Evolutionary conservation across 2,888 invertebrate species (phyloP), one percentile per base, ranked within the genome.

Genomic region (Colletes collaris): DNA sequence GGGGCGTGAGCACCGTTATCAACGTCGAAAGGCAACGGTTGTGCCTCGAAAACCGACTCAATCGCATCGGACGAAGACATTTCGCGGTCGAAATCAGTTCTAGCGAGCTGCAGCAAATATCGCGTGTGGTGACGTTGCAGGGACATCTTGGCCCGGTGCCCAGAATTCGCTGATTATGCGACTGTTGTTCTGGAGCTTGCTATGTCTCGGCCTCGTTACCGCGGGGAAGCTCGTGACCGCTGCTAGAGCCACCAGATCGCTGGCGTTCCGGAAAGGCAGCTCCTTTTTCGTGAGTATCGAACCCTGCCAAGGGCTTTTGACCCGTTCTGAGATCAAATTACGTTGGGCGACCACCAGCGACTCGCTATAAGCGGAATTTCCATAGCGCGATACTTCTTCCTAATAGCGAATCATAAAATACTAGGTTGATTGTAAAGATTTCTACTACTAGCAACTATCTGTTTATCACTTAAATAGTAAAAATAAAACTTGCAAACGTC

Each of bases 231-330:
- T 60, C 40, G 55, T 63, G 55, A 72, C 81, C 76, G 84, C 88
- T 44, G 74, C 71, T 46, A 86, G 88, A 68, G 75, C 77, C 70
- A 90, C 86, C 73, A 90, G 93, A 76, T 82, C 85, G 55, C 79
- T 92, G 71, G 89, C 90, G 40, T 93, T 93, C 63, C 88, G 83
- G 40, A 91, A 92, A 80, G 92, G 92, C 66, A 91, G 91, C 87
- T 87, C 89, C 53, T 92, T 91, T 82, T 93, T 92, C 83, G 93
- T 93, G 83, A 93, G 93, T 93, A 88, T 72, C 60, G 37, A 65
- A 53, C 8, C 53, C 68, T 63, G 13, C 40, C 49, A 53, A 62
- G 10, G 37, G n/a, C 19, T 40, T 19, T 52, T 10, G n/a, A 2
- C 46, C 19, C 19, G 16, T 4, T 13, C 60, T 13, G 16, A 37